A percentile compares a stretch with the other conserved stretches of the same genome.
Evolutionary conservation across 2,888 invertebrate genomes (phyloP).

Genomic region (Erpobdella octoculata): DNA sequence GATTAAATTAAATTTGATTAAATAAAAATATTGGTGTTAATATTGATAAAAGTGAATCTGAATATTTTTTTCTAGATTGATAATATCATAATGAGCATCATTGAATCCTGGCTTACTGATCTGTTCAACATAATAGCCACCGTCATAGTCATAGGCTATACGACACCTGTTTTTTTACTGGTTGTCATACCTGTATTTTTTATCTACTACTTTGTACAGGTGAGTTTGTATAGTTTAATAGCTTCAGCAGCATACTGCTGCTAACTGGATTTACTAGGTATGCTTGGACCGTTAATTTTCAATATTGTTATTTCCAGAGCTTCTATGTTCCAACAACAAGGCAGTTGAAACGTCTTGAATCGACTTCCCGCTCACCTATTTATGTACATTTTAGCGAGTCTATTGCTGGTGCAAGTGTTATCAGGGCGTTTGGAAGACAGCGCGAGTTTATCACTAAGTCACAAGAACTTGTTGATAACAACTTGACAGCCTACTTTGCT

Average conservation of each 20-base stretch:
- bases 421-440: constrained; percentile 46
- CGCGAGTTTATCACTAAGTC: constrained; percentile 41
- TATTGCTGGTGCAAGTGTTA: constrained; percentile 55
- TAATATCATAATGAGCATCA: constrained; percentile 36
- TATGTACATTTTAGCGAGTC: constrained; percentile 52
- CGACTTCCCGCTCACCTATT: constrained; percentile 50
- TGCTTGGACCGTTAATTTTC: too few relatives aligned
- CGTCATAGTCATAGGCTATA: constrained; percentile 40
- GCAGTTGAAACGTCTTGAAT: constrained; percentile 51
- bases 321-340: constrained; percentile 55
- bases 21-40: too few relatives aligned
- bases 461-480: constrained; percentile 47
- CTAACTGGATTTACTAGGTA: too few relatives aligned
- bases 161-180: constrained; percentile 40
- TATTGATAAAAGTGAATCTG: too few relatives aligned
- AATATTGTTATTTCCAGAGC: too few relatives aligned
- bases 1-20: too few relatives aligned
- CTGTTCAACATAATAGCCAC: constrained; percentile 40
- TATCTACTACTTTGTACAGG: constrained; percentile 43
- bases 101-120: constrained; percentile 38
- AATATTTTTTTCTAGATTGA: too few relatives aligned
- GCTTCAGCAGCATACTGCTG: too few relatives aligned
- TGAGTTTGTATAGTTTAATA: too few relatives aligned
- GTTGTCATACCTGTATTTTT: constrained; percentile 40
- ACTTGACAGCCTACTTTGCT: constrained; percentile 63